Conservation (phyloP, 2,113 vertebrate genomes). For the Tringa solitaria region DNA sequence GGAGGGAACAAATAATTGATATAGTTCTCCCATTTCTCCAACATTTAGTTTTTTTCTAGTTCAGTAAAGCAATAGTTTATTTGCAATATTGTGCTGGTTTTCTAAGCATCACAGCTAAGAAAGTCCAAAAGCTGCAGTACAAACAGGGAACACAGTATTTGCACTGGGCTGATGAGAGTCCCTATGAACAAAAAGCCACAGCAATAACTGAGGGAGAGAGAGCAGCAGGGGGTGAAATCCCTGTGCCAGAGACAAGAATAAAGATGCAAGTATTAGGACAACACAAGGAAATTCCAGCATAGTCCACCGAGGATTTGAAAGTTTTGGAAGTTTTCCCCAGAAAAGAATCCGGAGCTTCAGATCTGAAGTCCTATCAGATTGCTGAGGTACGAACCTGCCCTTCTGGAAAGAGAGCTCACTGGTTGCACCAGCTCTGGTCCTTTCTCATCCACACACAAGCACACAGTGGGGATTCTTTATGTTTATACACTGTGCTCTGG, state of each 20-base stretch:
- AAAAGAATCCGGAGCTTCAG: not conserved
- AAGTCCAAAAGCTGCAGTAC: not conserved
- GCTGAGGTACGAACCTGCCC: accelerated
- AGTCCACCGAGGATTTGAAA: not conserved
- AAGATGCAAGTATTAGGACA: not conserved
- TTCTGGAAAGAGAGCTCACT: not conserved
- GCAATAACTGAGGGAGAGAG: not conserved
- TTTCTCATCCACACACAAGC: not conserved
- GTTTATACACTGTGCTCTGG: not conserved
- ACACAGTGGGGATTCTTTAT: not conserved
- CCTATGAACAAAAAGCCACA: not conserved
- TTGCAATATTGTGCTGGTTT: not conserved
- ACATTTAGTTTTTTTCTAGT: not conserved
- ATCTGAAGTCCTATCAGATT: too few relatives aligned
- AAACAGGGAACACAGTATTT: not conserved
- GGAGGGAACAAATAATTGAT: not conserved
- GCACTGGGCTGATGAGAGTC: not conserved
- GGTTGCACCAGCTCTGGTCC: not conserved
- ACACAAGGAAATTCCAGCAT: not conserved
- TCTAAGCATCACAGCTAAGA: not conserved
- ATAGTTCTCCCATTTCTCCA: not conserved
- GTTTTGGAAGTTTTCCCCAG: not conserved
- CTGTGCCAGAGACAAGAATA: not conserved
- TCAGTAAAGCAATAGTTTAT: not conserved
- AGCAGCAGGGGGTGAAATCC: not conserved